These are phyloP conservation scores for Callimorpha dominula DNA, from an alignment of 2,888 invertebrate genomes.

Conservation along the genomic window DNA sequence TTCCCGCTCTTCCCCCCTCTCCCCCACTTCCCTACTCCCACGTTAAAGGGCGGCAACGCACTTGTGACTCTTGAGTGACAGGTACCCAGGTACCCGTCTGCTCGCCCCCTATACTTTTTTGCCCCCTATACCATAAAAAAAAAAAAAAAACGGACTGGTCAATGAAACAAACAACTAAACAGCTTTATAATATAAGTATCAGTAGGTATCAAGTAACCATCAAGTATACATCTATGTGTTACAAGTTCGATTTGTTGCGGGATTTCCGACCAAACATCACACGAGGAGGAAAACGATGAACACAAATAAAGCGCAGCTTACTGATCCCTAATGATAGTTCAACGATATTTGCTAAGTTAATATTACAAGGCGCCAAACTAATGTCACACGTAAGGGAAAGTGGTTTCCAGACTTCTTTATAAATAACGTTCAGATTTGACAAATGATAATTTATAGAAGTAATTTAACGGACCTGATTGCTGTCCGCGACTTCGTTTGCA, in stretches of 20 bases:
- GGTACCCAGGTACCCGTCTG: no score
- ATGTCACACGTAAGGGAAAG: background rate
- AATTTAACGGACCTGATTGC: no score
- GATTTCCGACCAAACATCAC: constrained; percentile 20
- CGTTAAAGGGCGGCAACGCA: no score
- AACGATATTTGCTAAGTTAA: constrained; percentile 8
- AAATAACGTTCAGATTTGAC: background rate
- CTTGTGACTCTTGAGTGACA: no score
- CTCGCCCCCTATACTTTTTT: no score
- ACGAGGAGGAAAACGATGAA: constrained; percentile 27
- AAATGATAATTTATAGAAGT: no score
- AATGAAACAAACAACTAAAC: background rate
- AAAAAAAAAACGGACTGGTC: no score
- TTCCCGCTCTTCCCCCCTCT: no score
- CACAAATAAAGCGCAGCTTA: background rate
- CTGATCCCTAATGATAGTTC: constrained; percentile 9
- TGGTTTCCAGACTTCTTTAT: background rate
- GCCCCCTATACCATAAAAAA: no score
- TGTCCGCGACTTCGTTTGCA: no score
- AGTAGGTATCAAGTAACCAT: background rate
- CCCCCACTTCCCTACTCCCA: no score
- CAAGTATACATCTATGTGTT: background rate
- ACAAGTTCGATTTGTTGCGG: constrained; percentile 21
- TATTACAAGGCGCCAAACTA: background rate
- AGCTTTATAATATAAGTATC: background rate